A percentile compares a stretch with the other conserved stretches of the same genome.
Conservation (phyloP, 1,140 invertebrate genomes). For the Pachyrhynchus sulphureomaculatus region DNA sequence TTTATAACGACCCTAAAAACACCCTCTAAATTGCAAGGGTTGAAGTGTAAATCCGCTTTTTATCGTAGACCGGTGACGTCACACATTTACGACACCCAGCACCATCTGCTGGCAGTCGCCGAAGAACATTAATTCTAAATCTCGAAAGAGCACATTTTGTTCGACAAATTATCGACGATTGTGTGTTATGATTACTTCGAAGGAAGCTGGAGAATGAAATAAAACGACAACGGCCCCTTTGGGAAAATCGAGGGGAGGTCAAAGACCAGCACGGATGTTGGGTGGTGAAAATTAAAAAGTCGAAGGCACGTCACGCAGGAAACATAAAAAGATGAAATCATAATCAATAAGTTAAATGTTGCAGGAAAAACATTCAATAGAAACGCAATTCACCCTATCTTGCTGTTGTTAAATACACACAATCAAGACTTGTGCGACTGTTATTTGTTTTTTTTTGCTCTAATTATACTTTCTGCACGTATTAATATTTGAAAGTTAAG, state of each 20-base stretch:
- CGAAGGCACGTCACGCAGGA: no score
- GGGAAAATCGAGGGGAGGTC: not conserved
- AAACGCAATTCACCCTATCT: no score
- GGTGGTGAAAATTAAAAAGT: no score
- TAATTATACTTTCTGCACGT: no score
- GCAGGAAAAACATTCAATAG: no score
- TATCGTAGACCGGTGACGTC: conserved; percentile 2
- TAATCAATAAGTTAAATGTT: no score
- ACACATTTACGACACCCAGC: not conserved
- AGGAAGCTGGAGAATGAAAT: conserved; percentile 7
- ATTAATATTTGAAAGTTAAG: no score
- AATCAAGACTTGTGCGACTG: no score
- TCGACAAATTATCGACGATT: conserved; percentile 19
- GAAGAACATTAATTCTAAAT: conserved; percentile 2
- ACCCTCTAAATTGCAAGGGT: conserved; percentile 2
- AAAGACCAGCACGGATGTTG: no score
- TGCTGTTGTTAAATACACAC: no score
- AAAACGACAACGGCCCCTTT: conserved; percentile 2
- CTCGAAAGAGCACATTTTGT: conserved; percentile 10
- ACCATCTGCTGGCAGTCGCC: conserved; percentile 1
- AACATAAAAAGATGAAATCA: no score
- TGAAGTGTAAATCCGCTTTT: conserved; percentile 6
- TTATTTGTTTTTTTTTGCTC: no score
- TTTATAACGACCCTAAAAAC: not conserved
- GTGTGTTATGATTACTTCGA: conserved; percentile 14